Conservation (phyloP, 2,113 vertebrate genomes). For the Crotalus viridis region DNA sequence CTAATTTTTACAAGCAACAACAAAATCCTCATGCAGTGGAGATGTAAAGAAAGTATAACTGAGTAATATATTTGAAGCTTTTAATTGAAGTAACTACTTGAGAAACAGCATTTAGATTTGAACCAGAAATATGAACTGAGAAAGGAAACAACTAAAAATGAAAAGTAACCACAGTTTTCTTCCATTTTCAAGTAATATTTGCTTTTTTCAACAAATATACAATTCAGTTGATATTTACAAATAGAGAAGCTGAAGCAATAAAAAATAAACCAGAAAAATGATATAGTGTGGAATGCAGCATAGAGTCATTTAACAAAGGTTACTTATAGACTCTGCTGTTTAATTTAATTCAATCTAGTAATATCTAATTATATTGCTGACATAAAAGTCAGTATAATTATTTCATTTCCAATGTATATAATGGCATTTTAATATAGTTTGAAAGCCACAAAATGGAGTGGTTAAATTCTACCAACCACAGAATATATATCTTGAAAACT, state of each 20-base stretch:
- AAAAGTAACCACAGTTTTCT: neutral
- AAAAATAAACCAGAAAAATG: neutral
- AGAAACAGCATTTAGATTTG: neutral
- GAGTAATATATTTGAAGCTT: neutral
- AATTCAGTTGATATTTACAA: neutral
- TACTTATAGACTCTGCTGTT: neutral
- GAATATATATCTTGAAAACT: neutral
- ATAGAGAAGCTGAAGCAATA: neutral
- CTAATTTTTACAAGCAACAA: neutral
- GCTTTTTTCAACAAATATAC: neutral
- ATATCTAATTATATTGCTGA: neutral
- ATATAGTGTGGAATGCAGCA: accelerated
- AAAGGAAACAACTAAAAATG: neutral
- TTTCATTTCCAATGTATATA: neutral
- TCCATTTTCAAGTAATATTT: neutral
- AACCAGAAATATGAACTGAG: neutral
- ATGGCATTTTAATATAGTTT: neutral
- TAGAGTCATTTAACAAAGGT: neutral
- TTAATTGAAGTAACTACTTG: neutral
- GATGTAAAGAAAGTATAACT: neutral
- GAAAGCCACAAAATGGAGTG: neutral
- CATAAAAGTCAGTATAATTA: neutral
- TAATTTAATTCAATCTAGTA: neutral
- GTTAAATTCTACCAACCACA: neutral
- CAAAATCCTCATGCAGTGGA: neutral